phyloP scores from a whole-genome alignment of 2,888 invertebrate genomes.

The Dolichomitus sp. region DNA sequence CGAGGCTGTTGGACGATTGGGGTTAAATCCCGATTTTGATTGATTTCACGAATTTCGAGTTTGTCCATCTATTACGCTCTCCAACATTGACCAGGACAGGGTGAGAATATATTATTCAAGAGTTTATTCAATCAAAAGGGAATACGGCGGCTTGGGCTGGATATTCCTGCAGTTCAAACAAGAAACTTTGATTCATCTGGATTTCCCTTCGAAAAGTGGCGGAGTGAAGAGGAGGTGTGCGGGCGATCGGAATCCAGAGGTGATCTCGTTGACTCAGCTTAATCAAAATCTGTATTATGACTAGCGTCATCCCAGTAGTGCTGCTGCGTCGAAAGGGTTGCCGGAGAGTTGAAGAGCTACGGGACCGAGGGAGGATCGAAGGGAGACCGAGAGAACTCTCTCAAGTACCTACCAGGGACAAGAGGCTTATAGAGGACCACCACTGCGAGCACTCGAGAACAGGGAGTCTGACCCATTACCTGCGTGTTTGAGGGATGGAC shows the following conservation, averaged over 20 bases:
- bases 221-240: not conserved
- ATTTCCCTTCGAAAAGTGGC: constrained; percentile 16
- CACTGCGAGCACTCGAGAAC: constrained; percentile 68
- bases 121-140: constrained; percentile 52
- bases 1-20: constrained; percentile 15
- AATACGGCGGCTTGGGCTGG: constrained; percentile 10
- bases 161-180: constrained; percentile 45
- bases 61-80: not conserved
- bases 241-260: constrained; percentile 16
- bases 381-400: constrained; percentile 57
- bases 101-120: constrained; percentile 35
- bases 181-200: constrained; percentile 48
- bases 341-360: constrained; percentile 29
- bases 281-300: constrained; percentile 74
- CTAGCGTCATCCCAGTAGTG: constrained; percentile 18
- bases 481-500: constrained; percentile 80
- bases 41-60: constrained; percentile 11
- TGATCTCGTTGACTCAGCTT: constrained; percentile 68
- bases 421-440: constrained; percentile 53
- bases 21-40: constrained; percentile 30
- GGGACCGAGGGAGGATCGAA: constrained; percentile 29
- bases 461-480: constrained; percentile 79
- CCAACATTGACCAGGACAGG: not conserved
- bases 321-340: constrained; percentile 49
- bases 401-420: constrained; percentile 46